phyloP scores from a whole-genome alignment of 2,113 vertebrate genomes.

The Cardinalis cardinalis region DNA sequence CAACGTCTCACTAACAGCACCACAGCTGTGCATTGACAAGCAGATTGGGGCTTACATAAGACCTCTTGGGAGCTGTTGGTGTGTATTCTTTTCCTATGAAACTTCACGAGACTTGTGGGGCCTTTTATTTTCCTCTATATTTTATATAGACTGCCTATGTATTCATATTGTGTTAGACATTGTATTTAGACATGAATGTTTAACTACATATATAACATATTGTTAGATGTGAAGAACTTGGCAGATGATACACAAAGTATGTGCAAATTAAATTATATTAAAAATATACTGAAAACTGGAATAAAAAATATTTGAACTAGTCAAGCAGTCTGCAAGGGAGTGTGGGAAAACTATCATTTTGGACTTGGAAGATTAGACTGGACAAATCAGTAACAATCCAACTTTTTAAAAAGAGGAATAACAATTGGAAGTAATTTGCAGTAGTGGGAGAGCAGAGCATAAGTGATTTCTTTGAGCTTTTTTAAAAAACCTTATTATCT shows the following conservation, averaged over 20 bases:
- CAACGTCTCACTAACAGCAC: not conserved
- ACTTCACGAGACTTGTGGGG: constrained; percentile 48
- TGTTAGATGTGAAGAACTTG: not conserved
- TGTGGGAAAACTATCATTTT: not conserved
- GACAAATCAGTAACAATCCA: not conserved
- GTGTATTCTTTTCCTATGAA: constrained; percentile 49
- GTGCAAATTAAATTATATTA: constrained; percentile 53
- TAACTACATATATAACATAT: not conserved
- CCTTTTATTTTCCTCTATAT: constrained; percentile 54
- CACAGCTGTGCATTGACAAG: not conserved
- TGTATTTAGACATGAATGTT: constrained; percentile 25
- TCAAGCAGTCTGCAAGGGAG: not conserved
- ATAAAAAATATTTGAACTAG: constrained; percentile 13
- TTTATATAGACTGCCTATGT: constrained; percentile 45
- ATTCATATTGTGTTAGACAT: constrained; percentile 15
- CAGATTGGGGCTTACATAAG: not conserved
- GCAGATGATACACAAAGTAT: constrained; percentile 40
- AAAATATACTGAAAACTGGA: constrained; percentile 24
- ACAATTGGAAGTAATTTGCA: constrained; percentile 5
- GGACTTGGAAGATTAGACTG: constrained; percentile 20
- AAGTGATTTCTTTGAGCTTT: not conserved
- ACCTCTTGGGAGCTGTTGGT: not conserved
- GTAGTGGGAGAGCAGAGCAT: not conserved
- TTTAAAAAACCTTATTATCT: not conserved
- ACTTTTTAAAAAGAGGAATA: not conserved